Evolutionary conservation across 2,888 invertebrate species (phyloP).

Genomic region (Brachyptera putata): DNA sequence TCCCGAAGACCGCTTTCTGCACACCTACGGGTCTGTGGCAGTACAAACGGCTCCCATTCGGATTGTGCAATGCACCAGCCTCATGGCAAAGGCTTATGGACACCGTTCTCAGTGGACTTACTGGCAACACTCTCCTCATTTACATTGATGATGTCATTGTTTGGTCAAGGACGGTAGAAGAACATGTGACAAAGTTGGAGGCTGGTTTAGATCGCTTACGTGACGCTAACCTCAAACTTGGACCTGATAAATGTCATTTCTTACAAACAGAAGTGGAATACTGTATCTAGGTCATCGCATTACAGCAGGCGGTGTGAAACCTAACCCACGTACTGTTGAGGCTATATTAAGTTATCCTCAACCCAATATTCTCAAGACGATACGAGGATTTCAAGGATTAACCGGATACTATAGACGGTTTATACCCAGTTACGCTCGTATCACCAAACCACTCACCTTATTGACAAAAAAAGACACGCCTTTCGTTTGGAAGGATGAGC

Average conservation of each 20-base stretch:
- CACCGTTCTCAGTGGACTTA: not conserved
- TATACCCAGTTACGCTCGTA: conserved; percentile 33
- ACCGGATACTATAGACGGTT: conserved; percentile 34
- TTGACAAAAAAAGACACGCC: not conserved
- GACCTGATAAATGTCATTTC: too few relatives aligned
- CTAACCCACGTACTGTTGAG: conserved; percentile 33
- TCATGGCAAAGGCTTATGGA: conserved; percentile 16
- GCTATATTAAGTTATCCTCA: conserved; percentile 32
- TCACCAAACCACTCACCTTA: conserved; percentile 17
- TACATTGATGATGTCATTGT: conserved; percentile 35
- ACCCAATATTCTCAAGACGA: conserved; percentile 32
- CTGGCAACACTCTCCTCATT: conserved; percentile 1
- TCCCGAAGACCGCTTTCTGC: conserved; percentile 14
- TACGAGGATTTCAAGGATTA: conserved; percentile 34
- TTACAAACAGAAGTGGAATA: too few relatives aligned
- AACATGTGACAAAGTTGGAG: conserved; percentile 29
- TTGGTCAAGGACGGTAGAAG: conserved; percentile 26
- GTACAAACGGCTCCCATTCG: conserved; percentile 18
- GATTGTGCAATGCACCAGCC: conserved; percentile 6
- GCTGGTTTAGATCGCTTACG: conserved; percentile 25
- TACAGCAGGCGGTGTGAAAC: conserved; percentile 31
- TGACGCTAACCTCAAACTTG: conserved; percentile 32
- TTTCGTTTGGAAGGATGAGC: conserved; percentile 9
- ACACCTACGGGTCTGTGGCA: conserved; percentile 24
- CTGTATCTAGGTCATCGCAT: conserved; percentile 35